A percentile compares a stretch with the other conserved stretches of the same genome.
Conservation (phyloP, 2,797 vertebrate species). For the Typhlichthys subterraneus region DNA sequence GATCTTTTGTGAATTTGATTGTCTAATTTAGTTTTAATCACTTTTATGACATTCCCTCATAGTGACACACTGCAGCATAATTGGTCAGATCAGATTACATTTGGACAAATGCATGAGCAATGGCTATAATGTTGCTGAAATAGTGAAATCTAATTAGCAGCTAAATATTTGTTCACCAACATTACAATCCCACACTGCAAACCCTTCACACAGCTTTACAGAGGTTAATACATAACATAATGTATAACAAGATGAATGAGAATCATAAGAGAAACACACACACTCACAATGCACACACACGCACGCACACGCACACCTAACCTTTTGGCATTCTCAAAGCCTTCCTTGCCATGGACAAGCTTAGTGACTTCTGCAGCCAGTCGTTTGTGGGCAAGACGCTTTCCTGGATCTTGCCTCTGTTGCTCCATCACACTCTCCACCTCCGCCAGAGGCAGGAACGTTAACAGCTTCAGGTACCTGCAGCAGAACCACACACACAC, state of each 20-base stretch:
- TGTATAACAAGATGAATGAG: too few species aligned
- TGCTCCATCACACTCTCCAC: slow-evolving; percentile 89
- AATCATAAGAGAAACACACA: background rate
- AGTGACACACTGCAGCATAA: too few species aligned
- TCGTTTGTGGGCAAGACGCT: slow-evolving; percentile 88
- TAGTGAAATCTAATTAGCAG: too few species aligned
- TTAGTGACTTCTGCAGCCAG: slow-evolving; percentile 96
- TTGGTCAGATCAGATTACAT: too few species aligned
- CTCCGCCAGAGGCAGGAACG: slow-evolving; percentile 89
- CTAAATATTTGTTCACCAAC: too few species aligned
- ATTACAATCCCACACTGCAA: too few species aligned
- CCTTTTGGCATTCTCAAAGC: slow-evolving; percentile 93
- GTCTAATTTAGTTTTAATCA: too few species aligned
- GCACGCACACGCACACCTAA: slow-evolving; percentile 40
- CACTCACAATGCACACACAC: background rate
- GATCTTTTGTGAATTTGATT: too few species aligned
- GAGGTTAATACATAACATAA: too few species aligned
- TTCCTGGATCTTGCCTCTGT: slow-evolving; percentile 85
- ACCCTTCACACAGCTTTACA: background rate
- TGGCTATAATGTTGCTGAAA: too few species aligned
- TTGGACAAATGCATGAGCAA: too few species aligned
- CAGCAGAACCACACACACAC: background rate
- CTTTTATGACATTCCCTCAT: too few species aligned
- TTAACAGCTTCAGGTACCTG: slow-evolving; percentile 94
- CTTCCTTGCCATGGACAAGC: slow-evolving; percentile 92